phyloP scores from a whole-genome alignment of 2,888 invertebrate species.

The Cryptops parisi region DNA sequence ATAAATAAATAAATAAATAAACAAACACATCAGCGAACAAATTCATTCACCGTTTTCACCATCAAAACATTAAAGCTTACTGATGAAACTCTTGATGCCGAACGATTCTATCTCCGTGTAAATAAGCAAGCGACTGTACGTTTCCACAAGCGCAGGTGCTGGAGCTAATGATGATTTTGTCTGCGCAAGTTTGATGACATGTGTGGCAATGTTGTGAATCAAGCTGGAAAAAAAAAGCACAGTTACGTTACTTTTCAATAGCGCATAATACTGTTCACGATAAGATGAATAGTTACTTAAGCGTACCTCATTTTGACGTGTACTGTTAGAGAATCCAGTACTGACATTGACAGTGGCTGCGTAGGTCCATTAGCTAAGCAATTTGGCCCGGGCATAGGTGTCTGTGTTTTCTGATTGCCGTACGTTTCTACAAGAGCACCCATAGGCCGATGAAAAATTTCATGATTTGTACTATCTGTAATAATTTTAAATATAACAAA shows the following conservation, averaged over 20 bases:
- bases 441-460: slow-evolving; percentile 83
- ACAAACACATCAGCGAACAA: too few relatives aligned
- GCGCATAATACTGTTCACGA: not conserved
- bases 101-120: slow-evolving; percentile 94
- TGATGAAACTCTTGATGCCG: slow-evolving; percentile 90
- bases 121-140: slow-evolving; percentile 79
- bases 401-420: slow-evolving; percentile 23
- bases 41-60: too few relatives aligned
- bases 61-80: slow-evolving; percentile 42
- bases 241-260: too few relatives aligned
- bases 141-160: slow-evolving; percentile 85
- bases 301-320: slow-evolving; percentile 79
- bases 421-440: slow-evolving; percentile 75
- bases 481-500: too few relatives aligned
- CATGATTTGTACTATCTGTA: slow-evolving; percentile 54
- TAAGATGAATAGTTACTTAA: too few relatives aligned
- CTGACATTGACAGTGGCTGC: slow-evolving; percentile 77
- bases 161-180: slow-evolving; percentile 64
- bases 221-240: slow-evolving; percentile 37
- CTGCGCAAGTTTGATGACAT: slow-evolving; percentile 79
- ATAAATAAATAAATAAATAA: too few relatives aligned
- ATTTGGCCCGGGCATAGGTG: slow-evolving; percentile 30
- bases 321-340: slow-evolving; percentile 82
- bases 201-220: slow-evolving; percentile 53
- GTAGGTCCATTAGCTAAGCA: slow-evolving; percentile 48